Evolutionary conservation across 2,113 vertebrate species (phyloP), one percentile per base, ranked within the genome.

Genomic region (Agapornis roseicollis): DNA sequence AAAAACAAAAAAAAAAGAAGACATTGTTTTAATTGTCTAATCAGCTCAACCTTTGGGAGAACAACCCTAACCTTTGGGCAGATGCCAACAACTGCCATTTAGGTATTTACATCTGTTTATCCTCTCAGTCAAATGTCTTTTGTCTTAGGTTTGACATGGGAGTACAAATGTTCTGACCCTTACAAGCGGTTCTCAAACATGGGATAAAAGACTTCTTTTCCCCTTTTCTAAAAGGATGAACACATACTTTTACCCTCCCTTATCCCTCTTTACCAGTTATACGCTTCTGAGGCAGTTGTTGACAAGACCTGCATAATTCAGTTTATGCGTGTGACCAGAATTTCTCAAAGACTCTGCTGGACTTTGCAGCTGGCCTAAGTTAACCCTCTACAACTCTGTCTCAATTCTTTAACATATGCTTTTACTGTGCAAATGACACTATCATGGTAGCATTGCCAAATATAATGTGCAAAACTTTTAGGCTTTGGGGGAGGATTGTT

Each of bases 101-200:
- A 90, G 89, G 85, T 96, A 97, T 98, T 98, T 98, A 97, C 97
- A 98, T 98, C 97, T 98, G 97, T 98, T 98, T 97, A 97, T 97
- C 95, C 96, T 97, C 95, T 80, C 70, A 93, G 94, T 97, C 96
- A 98, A 97, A 97, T 84, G 80, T 96, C 93, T 97, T 97, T 97
- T 97, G 95, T 96, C 96, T 94, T 94, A 90, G 77, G 22, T 85
- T 96, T 94, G 96, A 97, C 95, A 96, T 64, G 39, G 78, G 96
- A 97, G 92, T 97, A 97, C 89, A 77, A 95, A 96, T 91, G 96
- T 95, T 96, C 96, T 97, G 97, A 98, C 96, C 98, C 86, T 91
- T 93, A 94, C 97, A 97, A 95, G 93, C 81, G 1, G 52, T 90
- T 93, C 96, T 97, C 96, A 88, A 96, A 95, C 89, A 85, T 44